phyloP scores from a whole-genome alignment of 2,113 vertebrate species.

The Pygoscelis antarcticus region DNA sequence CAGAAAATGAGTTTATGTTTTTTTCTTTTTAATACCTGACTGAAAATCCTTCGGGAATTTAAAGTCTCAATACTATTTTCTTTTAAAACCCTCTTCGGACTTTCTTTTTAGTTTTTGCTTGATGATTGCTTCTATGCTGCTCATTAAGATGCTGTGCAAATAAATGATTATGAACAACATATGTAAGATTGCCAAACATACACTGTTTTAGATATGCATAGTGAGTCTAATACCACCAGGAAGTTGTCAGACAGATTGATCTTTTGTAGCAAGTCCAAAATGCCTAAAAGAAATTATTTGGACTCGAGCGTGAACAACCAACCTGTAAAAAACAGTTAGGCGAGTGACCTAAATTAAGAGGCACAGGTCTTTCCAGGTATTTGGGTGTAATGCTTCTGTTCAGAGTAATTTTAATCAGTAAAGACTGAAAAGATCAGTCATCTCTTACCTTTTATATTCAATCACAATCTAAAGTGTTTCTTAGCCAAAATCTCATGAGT shows the following conservation, averaged over 20 bases:
- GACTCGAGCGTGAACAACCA: not conserved
- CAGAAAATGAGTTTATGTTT: not conserved
- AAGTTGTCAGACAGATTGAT: not conserved
- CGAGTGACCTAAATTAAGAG: not conserved
- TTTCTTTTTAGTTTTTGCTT: not conserved
- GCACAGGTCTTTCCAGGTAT: not conserved
- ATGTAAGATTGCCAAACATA: not conserved
- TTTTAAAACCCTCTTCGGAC: not conserved
- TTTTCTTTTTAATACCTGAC: not conserved
- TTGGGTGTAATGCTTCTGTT: not conserved
- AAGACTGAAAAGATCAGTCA: not conserved
- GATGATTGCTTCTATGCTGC: rapidly evolving
- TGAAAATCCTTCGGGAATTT: not conserved
- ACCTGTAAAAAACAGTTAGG: not conserved
- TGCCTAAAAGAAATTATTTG: not conserved
- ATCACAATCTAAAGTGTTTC: not conserved
- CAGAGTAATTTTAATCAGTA: not conserved
- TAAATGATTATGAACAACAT: not conserved
- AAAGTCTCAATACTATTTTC: not conserved
- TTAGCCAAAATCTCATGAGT: not conserved
- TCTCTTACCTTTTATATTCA: not conserved
- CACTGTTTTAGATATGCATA: not conserved
- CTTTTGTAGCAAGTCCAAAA: not conserved
- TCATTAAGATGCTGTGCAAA: not conserved
- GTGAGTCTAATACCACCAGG: not conserved